These are phyloP conservation scores for Leptestheria dahalacensis DNA, from an alignment of 1,140 invertebrate genomes.

Conservation along the genomic window DNA sequence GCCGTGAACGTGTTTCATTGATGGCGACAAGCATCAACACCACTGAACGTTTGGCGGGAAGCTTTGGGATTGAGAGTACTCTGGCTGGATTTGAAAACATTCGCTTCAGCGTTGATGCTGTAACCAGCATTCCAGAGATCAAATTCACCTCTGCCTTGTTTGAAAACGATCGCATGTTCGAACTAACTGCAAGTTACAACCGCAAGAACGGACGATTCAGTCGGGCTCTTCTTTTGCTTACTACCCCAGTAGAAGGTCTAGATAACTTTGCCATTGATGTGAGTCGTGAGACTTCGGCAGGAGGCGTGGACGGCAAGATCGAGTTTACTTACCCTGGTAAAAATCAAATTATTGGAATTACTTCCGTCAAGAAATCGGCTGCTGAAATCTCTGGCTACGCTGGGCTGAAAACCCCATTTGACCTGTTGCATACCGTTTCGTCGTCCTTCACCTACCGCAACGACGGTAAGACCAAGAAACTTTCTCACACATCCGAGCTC, in stretches of 20 bases:
- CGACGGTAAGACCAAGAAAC: not conserved
- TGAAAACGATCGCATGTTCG: not conserved
- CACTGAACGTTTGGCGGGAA: not conserved
- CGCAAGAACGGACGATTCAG: not conserved
- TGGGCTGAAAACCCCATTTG: not conserved
- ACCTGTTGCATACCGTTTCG: not conserved
- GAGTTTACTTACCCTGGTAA: not conserved
- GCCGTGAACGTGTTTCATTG: not conserved
- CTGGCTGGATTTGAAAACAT: conserved; percentile 6
- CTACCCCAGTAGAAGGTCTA: conserved; percentile 9
- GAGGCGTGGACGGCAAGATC: not conserved
- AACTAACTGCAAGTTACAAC: not conserved
- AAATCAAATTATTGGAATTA: not conserved
- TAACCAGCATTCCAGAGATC: not conserved
- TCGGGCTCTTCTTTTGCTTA: not conserved
- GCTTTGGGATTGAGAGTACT: not conserved
- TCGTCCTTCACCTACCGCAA: conserved; percentile 3
- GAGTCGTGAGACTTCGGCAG: not conserved
- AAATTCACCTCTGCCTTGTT: not conserved
- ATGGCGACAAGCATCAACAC: conserved; percentile 1
- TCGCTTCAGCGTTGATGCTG: not conserved
- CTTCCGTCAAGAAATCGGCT: not conserved
- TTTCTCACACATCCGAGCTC: conserved; percentile 2
- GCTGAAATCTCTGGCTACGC: conserved; percentile 6
- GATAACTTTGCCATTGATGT: conserved; percentile 1